These are phyloP conservation scores for Ophioninae sp. DNA, from an alignment of 2,888 invertebrate species.

Conservation along the genomic window DNA sequence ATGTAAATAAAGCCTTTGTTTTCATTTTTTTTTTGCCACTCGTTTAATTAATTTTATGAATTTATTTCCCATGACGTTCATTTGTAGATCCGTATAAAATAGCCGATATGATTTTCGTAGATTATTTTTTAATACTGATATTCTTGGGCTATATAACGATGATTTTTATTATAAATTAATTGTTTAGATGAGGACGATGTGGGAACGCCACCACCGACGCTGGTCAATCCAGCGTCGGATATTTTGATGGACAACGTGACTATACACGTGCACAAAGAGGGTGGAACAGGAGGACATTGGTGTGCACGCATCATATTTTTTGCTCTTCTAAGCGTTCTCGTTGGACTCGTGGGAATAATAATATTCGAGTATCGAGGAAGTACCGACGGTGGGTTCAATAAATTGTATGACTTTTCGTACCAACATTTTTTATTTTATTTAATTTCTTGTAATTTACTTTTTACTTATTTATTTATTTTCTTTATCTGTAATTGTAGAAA, in stretches of 20 bases:
- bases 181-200: conserved; percentile 76
- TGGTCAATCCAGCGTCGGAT: conserved; percentile 69
- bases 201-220: conserved; percentile 74
- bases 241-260: conserved; percentile 85
- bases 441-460: background rate
- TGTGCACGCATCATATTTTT: conserved; percentile 93
- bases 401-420: background rate
- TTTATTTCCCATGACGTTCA: background rate
- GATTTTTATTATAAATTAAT: background rate
- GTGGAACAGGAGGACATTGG: conserved; percentile 90
- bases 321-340: conserved; percentile 86
- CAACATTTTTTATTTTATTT: background rate
- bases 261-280: conserved; percentile 90
- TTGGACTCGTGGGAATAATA: conserved; percentile 89
- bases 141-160: background rate
- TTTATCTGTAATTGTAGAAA: too few species aligned
- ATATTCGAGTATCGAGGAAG: conserved; percentile 90
- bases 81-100: background rate
- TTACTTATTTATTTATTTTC: too few species aligned
- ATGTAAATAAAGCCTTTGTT: background rate
- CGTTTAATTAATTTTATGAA: background rate
- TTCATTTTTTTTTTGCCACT: background rate
- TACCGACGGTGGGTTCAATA: conserved; percentile 86
- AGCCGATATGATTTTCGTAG: background rate
- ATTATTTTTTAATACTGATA: background rate